Conservation (phyloP, 2,888 invertebrate species). For the Nebria salina region DNA sequence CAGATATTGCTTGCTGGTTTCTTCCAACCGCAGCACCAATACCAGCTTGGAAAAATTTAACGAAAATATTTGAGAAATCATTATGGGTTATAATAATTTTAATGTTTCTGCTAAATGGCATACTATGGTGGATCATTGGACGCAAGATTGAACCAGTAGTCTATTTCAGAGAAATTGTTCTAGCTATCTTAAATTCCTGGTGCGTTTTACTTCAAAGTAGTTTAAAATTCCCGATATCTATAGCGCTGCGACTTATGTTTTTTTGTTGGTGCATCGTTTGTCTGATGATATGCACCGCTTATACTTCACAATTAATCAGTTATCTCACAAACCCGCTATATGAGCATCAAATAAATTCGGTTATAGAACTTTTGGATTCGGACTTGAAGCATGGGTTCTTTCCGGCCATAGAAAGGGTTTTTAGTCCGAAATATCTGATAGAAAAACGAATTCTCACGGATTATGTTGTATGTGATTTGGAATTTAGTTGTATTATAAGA, state of each 20-base stretch:
- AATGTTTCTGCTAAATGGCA: slow-evolving; percentile 54
- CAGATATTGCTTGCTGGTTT: slow-evolving; percentile 68
- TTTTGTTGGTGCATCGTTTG: slow-evolving; percentile 65
- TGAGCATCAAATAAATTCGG: slow-evolving; percentile 65
- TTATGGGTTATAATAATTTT: slow-evolving; percentile 64
- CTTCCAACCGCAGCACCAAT: slow-evolving; percentile 63
- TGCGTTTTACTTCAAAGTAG: slow-evolving; percentile 63
- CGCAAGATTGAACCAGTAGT: not conserved
- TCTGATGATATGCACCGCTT: slow-evolving; percentile 65
- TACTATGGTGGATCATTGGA: slow-evolving; percentile 17
- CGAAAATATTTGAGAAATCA: slow-evolving; percentile 62
- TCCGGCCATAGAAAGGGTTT: slow-evolving; percentile 14
- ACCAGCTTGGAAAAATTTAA: slow-evolving; percentile 65
- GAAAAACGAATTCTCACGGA: slow-evolving; percentile 13
- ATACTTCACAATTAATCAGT: slow-evolving; percentile 68
- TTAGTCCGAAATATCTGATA: slow-evolving; percentile 15
- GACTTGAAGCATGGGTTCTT: slow-evolving; percentile 62
- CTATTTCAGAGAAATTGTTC: not conserved
- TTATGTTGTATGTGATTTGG: not conserved
- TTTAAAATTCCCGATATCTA: slow-evolving; percentile 63
- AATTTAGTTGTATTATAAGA: not conserved
- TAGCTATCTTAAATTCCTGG: slow-evolving; percentile 24
- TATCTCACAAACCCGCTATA: slow-evolving; percentile 67
- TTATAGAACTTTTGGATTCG: slow-evolving; percentile 64
- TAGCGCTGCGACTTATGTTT: slow-evolving; percentile 66